phyloP scores from a whole-genome alignment of 2,113 vertebrate species.

The Electrona antarctica region DNA sequence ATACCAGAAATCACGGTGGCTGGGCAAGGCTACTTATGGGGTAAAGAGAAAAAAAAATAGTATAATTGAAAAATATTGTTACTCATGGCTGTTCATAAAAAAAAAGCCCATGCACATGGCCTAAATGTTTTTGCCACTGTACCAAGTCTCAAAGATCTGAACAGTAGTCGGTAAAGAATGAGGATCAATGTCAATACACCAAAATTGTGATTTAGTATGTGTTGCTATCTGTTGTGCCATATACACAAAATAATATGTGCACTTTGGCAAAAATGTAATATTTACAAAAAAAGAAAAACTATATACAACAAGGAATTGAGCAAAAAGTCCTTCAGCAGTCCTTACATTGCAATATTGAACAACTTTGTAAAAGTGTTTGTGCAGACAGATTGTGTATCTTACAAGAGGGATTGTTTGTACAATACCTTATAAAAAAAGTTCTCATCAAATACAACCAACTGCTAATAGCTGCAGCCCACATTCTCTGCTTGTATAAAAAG shows the following conservation, averaged over 20 bases:
- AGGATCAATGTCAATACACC: not conserved
- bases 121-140: not conserved
- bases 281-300: slow-evolving; percentile 59
- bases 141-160: not conserved
- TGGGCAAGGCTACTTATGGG: no score
- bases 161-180: not conserved
- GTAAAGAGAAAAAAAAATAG: no score
- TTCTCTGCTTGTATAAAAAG: slow-evolving; percentile 24
- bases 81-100: not conserved
- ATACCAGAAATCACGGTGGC: no score
- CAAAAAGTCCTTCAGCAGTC: slow-evolving; percentile 60
- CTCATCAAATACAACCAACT: slow-evolving; percentile 42
- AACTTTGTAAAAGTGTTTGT: slow-evolving; percentile 59
- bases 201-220: slow-evolving; percentile 10
- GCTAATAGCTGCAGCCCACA: slow-evolving; percentile 15
- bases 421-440: slow-evolving; percentile 54
- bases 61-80: not conserved
- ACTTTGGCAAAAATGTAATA: slow-evolving; percentile 64
- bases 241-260: slow-evolving; percentile 64
- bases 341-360: slow-evolving; percentile 48
- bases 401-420: slow-evolving; percentile 38
- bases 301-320: slow-evolving; percentile 50
- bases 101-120: not conserved
- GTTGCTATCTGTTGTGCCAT: slow-evolving; percentile 46
- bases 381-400: slow-evolving; percentile 58